phyloP scores from a whole-genome alignment of 2,113 vertebrate species.

The Carollia perspicillata region DNA sequence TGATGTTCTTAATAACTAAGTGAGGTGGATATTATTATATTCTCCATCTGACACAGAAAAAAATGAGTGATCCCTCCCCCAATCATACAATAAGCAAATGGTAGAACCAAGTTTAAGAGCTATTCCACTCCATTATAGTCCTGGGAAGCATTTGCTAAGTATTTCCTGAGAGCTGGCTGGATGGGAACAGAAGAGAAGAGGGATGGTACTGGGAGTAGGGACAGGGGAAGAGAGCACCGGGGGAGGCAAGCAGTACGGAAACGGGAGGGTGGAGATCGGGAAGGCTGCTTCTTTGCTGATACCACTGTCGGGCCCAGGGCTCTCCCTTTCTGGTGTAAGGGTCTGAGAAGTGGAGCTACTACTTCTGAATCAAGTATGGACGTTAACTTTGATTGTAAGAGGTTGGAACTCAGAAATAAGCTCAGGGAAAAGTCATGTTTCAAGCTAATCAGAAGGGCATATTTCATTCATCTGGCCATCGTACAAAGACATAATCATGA shows the following conservation, averaged over 20 bases:
- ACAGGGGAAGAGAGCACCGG: fast-evolving
- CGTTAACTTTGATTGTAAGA: background rate
- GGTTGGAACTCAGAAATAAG: background rate
- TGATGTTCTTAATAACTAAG: background rate
- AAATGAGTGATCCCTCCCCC: background rate
- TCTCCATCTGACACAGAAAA: background rate
- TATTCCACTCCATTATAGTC: background rate
- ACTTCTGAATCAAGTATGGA: background rate
- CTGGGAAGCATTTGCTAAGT: background rate
- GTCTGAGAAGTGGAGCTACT: background rate
- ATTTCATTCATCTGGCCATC: background rate
- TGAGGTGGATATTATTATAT: background rate
- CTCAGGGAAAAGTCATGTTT: background rate
- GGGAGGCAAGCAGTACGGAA: background rate
- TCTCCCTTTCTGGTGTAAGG: background rate
- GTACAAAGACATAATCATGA: background rate
- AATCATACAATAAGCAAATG: background rate
- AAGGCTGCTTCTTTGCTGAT: background rate
- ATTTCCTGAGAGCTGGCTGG: background rate
- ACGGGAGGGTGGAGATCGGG: background rate
- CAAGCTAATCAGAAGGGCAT: background rate
- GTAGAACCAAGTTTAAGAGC: background rate
- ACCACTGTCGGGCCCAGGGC: background rate
- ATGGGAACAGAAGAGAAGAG: background rate
- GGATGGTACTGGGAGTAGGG: background rate